Evolutionary conservation across 2,797 vertebrate species (phyloP).

Genomic region (Acanthurus lineatus): DNA sequence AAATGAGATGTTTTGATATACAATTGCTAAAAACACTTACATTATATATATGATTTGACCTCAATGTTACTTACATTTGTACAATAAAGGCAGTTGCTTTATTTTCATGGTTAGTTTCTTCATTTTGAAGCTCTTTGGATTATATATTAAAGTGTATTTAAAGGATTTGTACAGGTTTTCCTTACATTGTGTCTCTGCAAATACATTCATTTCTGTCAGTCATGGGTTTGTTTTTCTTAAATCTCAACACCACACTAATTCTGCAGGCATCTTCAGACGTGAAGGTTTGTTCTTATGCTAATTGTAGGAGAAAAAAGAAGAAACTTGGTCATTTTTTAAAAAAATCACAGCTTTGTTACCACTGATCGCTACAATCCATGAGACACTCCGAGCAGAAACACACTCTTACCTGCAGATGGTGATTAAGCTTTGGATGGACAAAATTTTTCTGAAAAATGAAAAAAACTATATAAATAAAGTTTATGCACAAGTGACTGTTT

Average conservation of each 20-base stretch:
- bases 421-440: accelerated
- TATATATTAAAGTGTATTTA: no score
- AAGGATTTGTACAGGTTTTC: neutral
- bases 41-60: no score
- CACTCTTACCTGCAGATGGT: neutral
- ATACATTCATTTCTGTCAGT: neutral
- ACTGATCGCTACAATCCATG: neutral
- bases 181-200: neutral
- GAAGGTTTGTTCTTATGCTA: neutral
- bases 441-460: constrained; percentile 14
- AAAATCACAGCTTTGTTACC: neutral
- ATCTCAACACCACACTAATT: neutral
- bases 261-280: neutral
- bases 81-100: no score
- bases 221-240: no score
- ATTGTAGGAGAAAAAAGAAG: neutral
- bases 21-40: no score
- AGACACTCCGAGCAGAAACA: no score
- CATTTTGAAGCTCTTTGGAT: no score
- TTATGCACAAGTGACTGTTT: neutral
- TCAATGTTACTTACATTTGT: neutral
- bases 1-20: no score
- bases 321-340: neutral
- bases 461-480: neutral
- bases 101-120: no score